Evolutionary conservation across 2,113 vertebrate genomes (phyloP).

Genomic region (Phycodurus eques): DNA sequence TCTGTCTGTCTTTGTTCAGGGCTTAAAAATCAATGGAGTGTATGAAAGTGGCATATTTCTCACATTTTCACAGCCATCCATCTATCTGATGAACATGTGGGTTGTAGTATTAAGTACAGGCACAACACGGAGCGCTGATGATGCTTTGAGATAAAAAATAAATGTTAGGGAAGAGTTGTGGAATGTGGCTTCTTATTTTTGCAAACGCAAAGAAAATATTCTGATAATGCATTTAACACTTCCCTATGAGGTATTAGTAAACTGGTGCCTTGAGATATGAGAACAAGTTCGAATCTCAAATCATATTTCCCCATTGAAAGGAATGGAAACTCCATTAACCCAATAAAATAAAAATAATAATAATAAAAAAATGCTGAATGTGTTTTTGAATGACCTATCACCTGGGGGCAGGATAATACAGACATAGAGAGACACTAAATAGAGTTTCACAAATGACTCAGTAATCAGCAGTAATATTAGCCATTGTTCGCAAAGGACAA

Average conservation of each 20-base stretch:
- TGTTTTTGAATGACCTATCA: no score
- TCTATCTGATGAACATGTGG: not conserved
- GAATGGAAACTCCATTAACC: no score
- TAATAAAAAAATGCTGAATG: no score
- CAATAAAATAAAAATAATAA: no score
- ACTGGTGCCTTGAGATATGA: no score
- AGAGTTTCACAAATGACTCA: no score
- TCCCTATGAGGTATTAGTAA: not conserved
- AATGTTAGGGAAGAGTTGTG: not conserved
- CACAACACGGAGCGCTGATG: not conserved
- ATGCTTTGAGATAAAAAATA: not conserved
- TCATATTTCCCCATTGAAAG: no score
- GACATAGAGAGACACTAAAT: no score
- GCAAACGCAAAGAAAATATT: not conserved
- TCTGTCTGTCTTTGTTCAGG: constrained; percentile 62
- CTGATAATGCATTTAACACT: not conserved
- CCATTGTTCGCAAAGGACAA: no score
- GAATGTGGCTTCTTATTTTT: not conserved
- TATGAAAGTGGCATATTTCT: constrained; percentile 70
- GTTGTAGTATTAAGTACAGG: not conserved
- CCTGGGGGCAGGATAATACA: no score
- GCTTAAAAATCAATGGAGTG: constrained; percentile 61
- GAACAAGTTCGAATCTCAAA: no score
- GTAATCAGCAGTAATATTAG: no score
- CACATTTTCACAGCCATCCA: constrained; percentile 11